Evolutionary conservation across 2,113 vertebrate genomes (phyloP), one percentile per base, ranked within the genome.

Genomic region (Pteruthius melanotis): DNA sequence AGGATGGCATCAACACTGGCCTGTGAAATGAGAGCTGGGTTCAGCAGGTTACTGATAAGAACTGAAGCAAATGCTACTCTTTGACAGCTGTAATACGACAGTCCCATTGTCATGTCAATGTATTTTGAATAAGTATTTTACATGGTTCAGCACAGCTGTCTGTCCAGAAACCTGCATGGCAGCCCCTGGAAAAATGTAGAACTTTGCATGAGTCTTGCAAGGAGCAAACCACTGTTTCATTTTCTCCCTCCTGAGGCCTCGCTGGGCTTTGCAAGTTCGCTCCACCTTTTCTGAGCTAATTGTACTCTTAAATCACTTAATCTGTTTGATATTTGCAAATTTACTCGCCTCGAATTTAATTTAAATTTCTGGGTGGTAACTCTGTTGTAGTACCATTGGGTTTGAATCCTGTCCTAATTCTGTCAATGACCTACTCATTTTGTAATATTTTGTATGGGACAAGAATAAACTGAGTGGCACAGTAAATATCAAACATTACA

Each of bases 1-100:
- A 80, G 60, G 52, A 40, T 2, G 0, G 44, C 52, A 53, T 69
- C 0, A 0, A 54, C 69, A 31, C 5, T 65, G 65, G 50, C 1
- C 0, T 57, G 75, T 79, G 61, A 87, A 90, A 65, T n/a, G 35
- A 60, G 60, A 68, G 33, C 39, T 50, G 37, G 27, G 35, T 57
- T 83, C 57, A 30, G 22, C 26, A 30, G 59, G 57, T 39, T 50
- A n/a, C 81, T 76, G 81, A 37, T 93, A 57, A 85, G 42, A 70
- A 8, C 33, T 44, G 78, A 89, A 80, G 47, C 56, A 66, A 45
- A 23, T 52, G 53, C 35, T 50, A 0, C 33, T 66, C 66, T 77
- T 64, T 61, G 45, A 50, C 78, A 61, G 84, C 70, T 87, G 35
- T 82, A 69, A 87, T 9, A 13, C 24, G 61, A 50, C 87, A 90